These are phyloP conservation scores for Drosophila funebris DNA, from an alignment of 1,140 invertebrate genomes.

Conservation along the genomic window DNA sequence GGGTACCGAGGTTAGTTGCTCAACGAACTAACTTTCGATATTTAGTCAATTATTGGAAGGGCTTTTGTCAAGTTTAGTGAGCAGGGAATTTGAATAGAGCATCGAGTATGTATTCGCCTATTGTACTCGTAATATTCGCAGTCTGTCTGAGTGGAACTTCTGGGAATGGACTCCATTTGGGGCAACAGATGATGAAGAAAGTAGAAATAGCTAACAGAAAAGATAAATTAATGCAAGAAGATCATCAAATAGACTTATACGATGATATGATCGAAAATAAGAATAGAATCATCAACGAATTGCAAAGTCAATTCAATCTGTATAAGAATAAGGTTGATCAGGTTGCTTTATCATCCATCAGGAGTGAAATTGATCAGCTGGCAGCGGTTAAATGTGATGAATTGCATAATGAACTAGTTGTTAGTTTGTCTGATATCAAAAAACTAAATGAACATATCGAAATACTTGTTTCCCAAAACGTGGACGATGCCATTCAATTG, in stretches of 20 bases:
- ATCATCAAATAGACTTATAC: no score
- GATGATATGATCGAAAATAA: no score
- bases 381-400: neutral
- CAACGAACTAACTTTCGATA: neutral
- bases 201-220: neutral
- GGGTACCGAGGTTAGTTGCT: neutral
- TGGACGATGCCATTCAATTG: neutral
- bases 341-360: neutral
- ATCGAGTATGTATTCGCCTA: neutral
- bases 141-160: neutral
- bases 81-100: neutral
- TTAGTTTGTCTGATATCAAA: neutral
- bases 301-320: neutral
- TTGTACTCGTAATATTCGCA: neutral
- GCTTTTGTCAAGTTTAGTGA: neutral
- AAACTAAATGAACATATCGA: neutral
- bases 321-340: neutral
- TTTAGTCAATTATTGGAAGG: neutral
- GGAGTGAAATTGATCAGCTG: neutral
- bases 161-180: neutral
- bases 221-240: no score
- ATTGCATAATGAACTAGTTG: neutral
- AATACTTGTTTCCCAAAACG: neutral
- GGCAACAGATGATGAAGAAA: neutral
- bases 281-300: neutral